These are phyloP conservation scores for Propithecus perrieri DNA, from an alignment of 2,797 vertebrate species.

Conservation along the genomic window DNA sequence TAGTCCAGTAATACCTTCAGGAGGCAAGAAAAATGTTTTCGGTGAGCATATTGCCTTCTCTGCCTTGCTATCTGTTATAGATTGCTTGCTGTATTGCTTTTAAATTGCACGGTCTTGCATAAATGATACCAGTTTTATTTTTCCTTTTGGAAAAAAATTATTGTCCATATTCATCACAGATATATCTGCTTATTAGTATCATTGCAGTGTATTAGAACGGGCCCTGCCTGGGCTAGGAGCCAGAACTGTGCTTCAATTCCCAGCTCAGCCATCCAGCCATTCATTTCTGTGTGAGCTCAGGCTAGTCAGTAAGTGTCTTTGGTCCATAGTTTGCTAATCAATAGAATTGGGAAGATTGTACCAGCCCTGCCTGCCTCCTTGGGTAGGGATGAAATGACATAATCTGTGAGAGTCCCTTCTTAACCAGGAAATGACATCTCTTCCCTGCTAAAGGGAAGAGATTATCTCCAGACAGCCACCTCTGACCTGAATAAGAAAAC, in stretches of 20 bases:
- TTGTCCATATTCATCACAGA: not conserved
- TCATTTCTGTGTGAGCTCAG: not conserved
- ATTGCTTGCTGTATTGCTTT: not conserved
- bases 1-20: not conserved
- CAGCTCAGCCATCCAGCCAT: not conserved
- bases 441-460: not conserved
- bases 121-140: not conserved
- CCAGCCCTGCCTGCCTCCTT: not conserved
- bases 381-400: not conserved
- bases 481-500: not conserved
- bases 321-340: not conserved
- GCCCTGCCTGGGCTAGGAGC: not conserved
- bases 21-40: not conserved
- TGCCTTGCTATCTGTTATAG: not conserved
- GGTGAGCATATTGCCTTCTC: not conserved
- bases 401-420: not conserved
- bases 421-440: too few relatives aligned
- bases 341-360: not conserved
- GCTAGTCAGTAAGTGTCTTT: not conserved
- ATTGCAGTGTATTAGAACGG: not conserved
- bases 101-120: not conserved
- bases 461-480: not conserved
- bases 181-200: not conserved
- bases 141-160: not conserved
- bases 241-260: not conserved